Conservation (phyloP, 2,888 invertebrate species). For the Catotricha subobsoleta region DNA sequence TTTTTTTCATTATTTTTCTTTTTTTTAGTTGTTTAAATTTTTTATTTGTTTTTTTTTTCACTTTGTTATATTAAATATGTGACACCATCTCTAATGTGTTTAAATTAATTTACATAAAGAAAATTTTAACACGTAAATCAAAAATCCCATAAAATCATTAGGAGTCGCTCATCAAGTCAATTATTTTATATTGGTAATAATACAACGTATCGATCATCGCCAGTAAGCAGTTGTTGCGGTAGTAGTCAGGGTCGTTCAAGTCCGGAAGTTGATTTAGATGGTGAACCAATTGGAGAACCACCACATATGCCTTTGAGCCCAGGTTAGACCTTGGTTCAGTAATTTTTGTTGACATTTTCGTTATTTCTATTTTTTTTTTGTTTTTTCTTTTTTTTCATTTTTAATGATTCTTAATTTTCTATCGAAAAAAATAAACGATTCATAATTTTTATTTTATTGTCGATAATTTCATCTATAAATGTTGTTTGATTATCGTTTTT, state of each 20-base stretch:
- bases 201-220: slow-evolving; percentile 28
- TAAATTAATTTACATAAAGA: not conserved
- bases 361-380: not conserved
- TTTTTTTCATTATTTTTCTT: not conserved
- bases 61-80: not conserved
- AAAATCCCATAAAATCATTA: slow-evolving; percentile 16
- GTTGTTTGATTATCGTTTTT: not conserved
- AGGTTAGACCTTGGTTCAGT: slow-evolving; percentile 21
- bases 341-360: not conserved
- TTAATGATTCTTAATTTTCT: not conserved
- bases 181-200: slow-evolving; percentile 26
- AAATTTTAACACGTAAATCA: too few relatives aligned
- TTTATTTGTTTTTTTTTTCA: not conserved
- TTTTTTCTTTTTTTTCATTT: not conserved
- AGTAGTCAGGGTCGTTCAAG: slow-evolving; percentile 31
- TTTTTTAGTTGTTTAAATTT: not conserved
- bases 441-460: not conserved
- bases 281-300: slow-evolving; percentile 21
- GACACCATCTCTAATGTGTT: not conserved
- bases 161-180: slow-evolving; percentile 31
- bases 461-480: not conserved
- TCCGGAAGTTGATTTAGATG: slow-evolving; percentile 19
- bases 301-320: slow-evolving; percentile 30
- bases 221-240: slow-evolving; percentile 33
- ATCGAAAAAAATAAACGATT: not conserved